Evolutionary conservation across 92 coral and sea anemone species (phyloP).

Genomic region (Muricea muricata): DNA sequence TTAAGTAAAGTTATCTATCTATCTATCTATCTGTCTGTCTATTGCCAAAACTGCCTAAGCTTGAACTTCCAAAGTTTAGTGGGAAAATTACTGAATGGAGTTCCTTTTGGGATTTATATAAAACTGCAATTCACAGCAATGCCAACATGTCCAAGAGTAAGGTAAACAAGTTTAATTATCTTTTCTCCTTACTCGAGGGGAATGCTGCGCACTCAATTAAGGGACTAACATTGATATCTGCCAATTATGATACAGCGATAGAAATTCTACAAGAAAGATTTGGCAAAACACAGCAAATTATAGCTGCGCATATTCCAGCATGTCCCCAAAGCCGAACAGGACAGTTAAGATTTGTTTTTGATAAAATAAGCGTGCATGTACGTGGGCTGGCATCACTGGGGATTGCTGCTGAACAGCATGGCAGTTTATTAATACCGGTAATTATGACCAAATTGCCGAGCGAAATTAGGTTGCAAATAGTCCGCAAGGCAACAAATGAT

Average conservation of each 20-base stretch:
- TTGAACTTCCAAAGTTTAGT: slow-evolving; percentile 30
- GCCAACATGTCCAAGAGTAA: slow-evolving; percentile 21
- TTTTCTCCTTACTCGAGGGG: slow-evolving; percentile 33
- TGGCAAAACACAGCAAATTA: too few relatives aligned
- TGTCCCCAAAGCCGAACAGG: slow-evolving; percentile 19
- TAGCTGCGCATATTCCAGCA: slow-evolving; percentile 21
- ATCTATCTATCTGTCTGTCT: too few relatives aligned
- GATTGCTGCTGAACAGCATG: slow-evolving; percentile 31
- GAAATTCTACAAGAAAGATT: too few relatives aligned
- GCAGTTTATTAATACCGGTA: too few relatives aligned
- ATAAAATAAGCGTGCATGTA: slow-evolving; percentile 29
- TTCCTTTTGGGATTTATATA: too few relatives aligned
- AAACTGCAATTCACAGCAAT: slow-evolving; percentile 11
- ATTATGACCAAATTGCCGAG: too few relatives aligned
- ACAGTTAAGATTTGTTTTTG: slow-evolving; percentile 19
- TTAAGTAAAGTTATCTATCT: too few relatives aligned
- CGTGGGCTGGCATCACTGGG: slow-evolving; percentile 44
- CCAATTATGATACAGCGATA: too few relatives aligned
- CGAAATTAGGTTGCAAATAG: too few relatives aligned
- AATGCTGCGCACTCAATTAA: slow-evolving; percentile 38
- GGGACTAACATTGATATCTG: too few relatives aligned
- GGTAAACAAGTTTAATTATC: slow-evolving; percentile 48
- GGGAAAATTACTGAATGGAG: too few relatives aligned
- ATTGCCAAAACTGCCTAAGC: slow-evolving; percentile 39
- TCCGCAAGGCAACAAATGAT: too few relatives aligned